These are phyloP conservation scores for Dryobotodes eremita DNA, from an alignment of 2,888 invertebrate species.

Conservation along the genomic window DNA sequence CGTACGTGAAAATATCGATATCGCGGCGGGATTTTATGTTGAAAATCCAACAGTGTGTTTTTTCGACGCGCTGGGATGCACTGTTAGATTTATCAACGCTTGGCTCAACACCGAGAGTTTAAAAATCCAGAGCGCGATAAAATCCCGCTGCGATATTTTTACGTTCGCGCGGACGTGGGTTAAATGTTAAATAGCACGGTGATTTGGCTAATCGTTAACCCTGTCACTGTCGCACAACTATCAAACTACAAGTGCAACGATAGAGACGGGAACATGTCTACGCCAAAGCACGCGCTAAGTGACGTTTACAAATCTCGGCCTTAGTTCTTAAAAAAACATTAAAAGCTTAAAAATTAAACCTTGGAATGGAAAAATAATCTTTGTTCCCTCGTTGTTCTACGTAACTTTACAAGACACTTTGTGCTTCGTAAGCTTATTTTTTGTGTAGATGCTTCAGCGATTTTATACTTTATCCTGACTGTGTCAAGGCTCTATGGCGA, in stretches of 20 bases:
- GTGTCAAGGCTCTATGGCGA: conserved; percentile 43
- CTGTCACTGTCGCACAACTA: not conserved
- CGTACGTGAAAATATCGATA: too few relatives aligned
- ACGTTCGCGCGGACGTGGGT: too few relatives aligned
- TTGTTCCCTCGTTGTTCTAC: conserved; percentile 3
- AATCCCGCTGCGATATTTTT: too few relatives aligned
- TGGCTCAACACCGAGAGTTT: too few relatives aligned
- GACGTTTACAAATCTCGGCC: not conserved
- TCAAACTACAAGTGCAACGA: not conserved
- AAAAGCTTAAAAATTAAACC: not conserved
- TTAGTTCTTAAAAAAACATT: not conserved
- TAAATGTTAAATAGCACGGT: not conserved
- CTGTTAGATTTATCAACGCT: too few relatives aligned
- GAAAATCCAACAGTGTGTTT: too few relatives aligned
- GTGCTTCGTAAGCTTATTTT: conserved; percentile 27
- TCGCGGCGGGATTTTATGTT: too few relatives aligned
- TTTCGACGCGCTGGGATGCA: too few relatives aligned
- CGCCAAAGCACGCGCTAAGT: not conserved
- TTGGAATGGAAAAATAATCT: conserved; percentile 4
- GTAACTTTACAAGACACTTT: conserved; percentile 3
- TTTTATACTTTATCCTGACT: conserved; percentile 15
- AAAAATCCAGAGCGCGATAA: too few relatives aligned
- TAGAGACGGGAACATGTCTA: not conserved
- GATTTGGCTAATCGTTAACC: not conserved
- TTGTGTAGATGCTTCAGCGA: not conserved